Percentiles rank a stretch among this genome's conserved stretches.
Evolutionary conservation across 2,888 invertebrate species (phyloP).

Genomic region (Lobophora halterata): DNA sequence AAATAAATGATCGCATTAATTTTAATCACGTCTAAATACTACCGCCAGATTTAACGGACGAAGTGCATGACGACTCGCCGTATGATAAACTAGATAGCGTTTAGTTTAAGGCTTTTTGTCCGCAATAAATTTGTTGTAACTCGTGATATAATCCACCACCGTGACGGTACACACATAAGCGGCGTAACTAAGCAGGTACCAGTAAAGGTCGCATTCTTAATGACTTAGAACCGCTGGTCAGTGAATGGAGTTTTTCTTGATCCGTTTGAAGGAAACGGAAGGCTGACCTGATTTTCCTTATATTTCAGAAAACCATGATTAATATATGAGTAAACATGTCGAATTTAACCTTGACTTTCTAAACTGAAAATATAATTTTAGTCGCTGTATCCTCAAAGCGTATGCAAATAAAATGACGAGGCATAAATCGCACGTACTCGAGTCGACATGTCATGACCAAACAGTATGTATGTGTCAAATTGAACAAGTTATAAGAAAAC

Average conservation of each 20-base stretch:
- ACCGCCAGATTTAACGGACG: slow-evolving; percentile 30
- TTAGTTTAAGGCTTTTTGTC: slow-evolving; percentile 37
- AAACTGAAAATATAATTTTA: not conserved
- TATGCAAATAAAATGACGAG: slow-evolving; percentile 9
- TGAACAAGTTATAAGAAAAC: slow-evolving; percentile 24
- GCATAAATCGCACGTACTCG: slow-evolving; percentile 23
- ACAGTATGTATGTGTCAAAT: slow-evolving; percentile 21
- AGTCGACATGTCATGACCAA: slow-evolving; percentile 16
- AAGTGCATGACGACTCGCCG: slow-evolving; percentile 34
- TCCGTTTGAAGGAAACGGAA: slow-evolving; percentile 27
- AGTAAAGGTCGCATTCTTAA: slow-evolving; percentile 30
- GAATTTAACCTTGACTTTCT: slow-evolving; percentile 36
- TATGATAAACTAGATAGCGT: slow-evolving; percentile 39
- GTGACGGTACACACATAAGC: slow-evolving; percentile 42
- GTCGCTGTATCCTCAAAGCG: not conserved
- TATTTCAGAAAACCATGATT: slow-evolving; percentile 36
- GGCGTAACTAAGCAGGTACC: slow-evolving; percentile 32
- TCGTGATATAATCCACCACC: slow-evolving; percentile 32
- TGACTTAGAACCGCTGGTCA: slow-evolving; percentile 21
- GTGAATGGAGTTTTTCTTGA: slow-evolving; percentile 29
- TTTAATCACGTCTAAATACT: slow-evolving; percentile 38
- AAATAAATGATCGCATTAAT: slow-evolving; percentile 37
- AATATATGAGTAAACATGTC: not conserved
- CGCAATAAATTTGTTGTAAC: slow-evolving; percentile 22
- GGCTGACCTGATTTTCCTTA: slow-evolving; percentile 29